A percentile compares a stretch with the other conserved stretches of the same genome.
Evolutionary conservation across 2,113 vertebrate species (phyloP).

Genomic region (Gulo gulo): DNA sequence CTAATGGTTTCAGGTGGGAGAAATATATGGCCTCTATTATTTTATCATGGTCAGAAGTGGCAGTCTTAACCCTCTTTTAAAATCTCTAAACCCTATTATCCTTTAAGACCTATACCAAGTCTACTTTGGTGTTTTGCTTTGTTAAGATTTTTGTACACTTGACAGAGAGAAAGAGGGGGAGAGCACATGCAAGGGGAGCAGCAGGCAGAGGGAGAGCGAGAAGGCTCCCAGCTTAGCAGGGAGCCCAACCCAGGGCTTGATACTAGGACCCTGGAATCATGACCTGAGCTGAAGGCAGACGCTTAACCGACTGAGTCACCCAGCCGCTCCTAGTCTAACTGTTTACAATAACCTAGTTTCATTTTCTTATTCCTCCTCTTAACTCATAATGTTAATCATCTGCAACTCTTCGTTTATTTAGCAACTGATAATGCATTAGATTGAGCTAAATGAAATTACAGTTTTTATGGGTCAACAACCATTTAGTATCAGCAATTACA

Average conservation of each 20-base stretch:
- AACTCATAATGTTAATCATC: background rate
- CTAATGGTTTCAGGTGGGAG: background rate
- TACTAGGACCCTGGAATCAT: background rate
- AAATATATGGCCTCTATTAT: background rate
- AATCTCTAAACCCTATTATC: background rate
- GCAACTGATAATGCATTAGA: background rate
- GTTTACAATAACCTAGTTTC: background rate
- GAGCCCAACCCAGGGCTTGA: background rate
- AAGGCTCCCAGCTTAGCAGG: background rate
- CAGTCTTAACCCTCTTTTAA: background rate
- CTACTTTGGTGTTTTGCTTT: background rate
- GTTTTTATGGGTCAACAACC: background rate
- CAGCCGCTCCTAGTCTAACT: background rate
- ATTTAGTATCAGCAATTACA: background rate
- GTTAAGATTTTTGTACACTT: background rate
- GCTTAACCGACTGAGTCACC: background rate
- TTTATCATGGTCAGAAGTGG: background rate
- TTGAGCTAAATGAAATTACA: background rate
- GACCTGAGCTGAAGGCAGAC: background rate
- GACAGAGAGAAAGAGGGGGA: background rate
- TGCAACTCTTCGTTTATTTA: background rate
- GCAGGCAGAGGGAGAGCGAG: background rate
- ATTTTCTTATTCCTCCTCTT: background rate
- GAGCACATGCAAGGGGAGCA: background rate
- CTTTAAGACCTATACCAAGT: background rate